Evolutionary conservation across 2,797 vertebrate genomes (phyloP), one percentile per base, ranked within the genome.

Genomic region (Rhinatrema bivittatum): DNA sequence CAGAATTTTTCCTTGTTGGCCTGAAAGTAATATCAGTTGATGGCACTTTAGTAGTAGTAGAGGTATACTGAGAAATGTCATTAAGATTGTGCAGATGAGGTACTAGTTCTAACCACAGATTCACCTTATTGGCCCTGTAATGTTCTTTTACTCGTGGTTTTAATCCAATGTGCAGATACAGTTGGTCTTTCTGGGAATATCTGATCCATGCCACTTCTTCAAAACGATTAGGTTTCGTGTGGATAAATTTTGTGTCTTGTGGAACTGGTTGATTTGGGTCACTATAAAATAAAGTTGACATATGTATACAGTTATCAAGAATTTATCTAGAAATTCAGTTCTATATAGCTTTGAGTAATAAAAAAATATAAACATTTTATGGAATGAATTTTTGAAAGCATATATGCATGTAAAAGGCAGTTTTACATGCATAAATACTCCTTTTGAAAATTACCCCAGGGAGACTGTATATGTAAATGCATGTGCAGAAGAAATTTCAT

Each of bases 91-190:
- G 96, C 46, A 99, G 87, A 65, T 98, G 96, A 72, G 96, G 96
- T 61, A 99, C 96, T 72, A 98, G 69, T 78, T 99, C 96, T 71
- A 99, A 65, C 96, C 96, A 99, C 36, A 99, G 81, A 72, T 98
- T 99, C 50, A 98, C 96, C 72, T 99, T 99, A 61, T 98, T 98
- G 50, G 96, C 96, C 24, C 96, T 88, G 50, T 99, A 98, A 66
- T 99, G 94, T 76, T 99, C 96, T 74, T 98, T 99, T 48, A 99
- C 93, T 19, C 96, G 83, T n/a, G 94, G 94, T 72, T 99, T 99
- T 68, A 99, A 85, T 50, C 96, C 96, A 56, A 99, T 99, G 61
- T 99, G 96, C 39, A 99, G 87, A 70, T 99, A 99, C 7, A 99
- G 87, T 50, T 98, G 94, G 50, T 99, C 94, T 65, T 99, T 99